Base-by-base conservation (phyloP, 1,140 invertebrate species). In the Chelonus insularis region DNA sequence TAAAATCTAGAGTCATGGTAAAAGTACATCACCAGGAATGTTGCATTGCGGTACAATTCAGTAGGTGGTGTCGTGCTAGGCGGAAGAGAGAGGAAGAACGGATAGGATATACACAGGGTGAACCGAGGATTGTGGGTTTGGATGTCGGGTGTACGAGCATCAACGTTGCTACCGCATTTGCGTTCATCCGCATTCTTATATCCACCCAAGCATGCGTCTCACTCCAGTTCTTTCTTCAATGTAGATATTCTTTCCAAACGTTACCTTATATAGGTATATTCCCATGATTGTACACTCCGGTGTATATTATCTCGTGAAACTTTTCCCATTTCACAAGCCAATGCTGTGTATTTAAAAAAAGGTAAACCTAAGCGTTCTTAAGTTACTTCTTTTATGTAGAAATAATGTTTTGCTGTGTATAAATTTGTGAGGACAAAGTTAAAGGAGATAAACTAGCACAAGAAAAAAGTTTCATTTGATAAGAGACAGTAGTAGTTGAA, bases 1-100 rank as follows among this genome's bases (percentile, higher is more conserved):
- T 14, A 18, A 52, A 29, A 65, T 54, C 18, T 52, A 14, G 36
- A 12, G 52, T 34, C 29, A 57, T 45, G 48, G 34, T 57, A 64
- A 62, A 59, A 62, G 21, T 48, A 23, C 36, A 12, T 39, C 37
- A 23, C 54, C 14, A 52, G 50, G n/a, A 34, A 52, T 34, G 29
- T 34, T 52, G 50, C 29, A 52, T 34, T 52, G 50, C 50, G 50
- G 50, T 52, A 52, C 29, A 52, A 25, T 9, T 18, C 29, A 20
- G 11, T 51, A 14, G 50, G 21, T 14, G 57, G 18, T 37, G 47
- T 50, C 21, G 47, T 52, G 41, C 60, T 21, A 52, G 25, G 21
- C 14, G 36, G 12, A 34, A 39, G 36, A 25, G 39, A 61, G 7
- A 9, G 8, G 29, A 7, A 20, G 2, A 43, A 25, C 14, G 23